phyloP scores from a whole-genome alignment of 2,888 invertebrate genomes.

The Lomographa bimaculata region DNA sequence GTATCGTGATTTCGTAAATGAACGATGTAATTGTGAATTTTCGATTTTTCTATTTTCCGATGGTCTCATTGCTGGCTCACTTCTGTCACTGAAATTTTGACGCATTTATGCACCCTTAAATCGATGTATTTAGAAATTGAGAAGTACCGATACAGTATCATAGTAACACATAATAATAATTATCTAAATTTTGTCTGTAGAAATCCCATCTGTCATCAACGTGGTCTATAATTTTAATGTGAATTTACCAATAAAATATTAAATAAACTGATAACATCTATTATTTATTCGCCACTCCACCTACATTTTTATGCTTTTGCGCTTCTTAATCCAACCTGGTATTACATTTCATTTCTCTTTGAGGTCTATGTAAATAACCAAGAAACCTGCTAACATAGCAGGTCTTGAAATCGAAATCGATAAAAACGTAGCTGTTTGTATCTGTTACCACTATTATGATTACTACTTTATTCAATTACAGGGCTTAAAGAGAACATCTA shows the following conservation, averaged over 20 bases:
- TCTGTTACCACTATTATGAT: too few relatives aligned
- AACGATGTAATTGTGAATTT: constrained; percentile 69
- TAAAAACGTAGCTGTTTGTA: too few relatives aligned
- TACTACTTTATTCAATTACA: too few relatives aligned
- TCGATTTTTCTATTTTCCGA: constrained; percentile 67
- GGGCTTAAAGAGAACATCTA: too few relatives aligned
- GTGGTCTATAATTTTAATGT: constrained; percentile 83
- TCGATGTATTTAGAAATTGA: constrained; percentile 77
- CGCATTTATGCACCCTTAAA: constrained; percentile 78
- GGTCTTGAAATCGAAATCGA: too few relatives aligned
- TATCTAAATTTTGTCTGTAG: constrained; percentile 78
- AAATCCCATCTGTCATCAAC: constrained; percentile 76
- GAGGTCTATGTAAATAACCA: too few relatives aligned
- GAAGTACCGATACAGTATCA: constrained; percentile 79
- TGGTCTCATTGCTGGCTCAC: constrained; percentile 62
- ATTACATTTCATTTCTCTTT: too few relatives aligned
- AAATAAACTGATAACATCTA: constrained; percentile 59
- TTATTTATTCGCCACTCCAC: too few relatives aligned
- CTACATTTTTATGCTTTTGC: too few relatives aligned
- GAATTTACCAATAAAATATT: constrained; percentile 81
- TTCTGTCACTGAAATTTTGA: constrained; percentile 68
- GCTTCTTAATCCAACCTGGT: too few relatives aligned
- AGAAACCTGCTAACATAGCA: too few relatives aligned
- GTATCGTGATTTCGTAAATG: constrained; percentile 74
- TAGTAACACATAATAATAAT: constrained; percentile 64